These are phyloP conservation scores for Riptortus pedestris DNA, from an alignment of 1,140 invertebrate species.

Conservation along the genomic window DNA sequence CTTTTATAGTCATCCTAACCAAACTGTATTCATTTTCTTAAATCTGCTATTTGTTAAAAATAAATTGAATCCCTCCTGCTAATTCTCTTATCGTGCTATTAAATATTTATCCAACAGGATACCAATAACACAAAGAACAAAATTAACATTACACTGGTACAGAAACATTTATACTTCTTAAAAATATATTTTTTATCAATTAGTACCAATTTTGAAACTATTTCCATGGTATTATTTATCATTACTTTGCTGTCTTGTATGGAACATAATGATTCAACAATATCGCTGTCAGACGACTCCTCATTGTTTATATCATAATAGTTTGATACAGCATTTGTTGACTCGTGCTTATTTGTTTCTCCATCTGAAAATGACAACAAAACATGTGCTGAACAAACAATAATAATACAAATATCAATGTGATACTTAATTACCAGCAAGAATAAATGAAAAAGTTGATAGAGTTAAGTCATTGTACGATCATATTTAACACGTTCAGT, in stretches of 20 bases:
- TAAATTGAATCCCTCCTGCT: too few relatives aligned
- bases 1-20: too few relatives aligned
- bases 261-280: constrained; percentile 46
- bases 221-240: constrained; percentile 64
- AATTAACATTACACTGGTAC: too few relatives aligned
- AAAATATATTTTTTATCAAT: background rate
- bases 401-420: background rate
- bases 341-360: constrained; percentile 25
- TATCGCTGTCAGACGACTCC: constrained; percentile 47
- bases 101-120: too few relatives aligned
- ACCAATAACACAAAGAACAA: too few relatives aligned
- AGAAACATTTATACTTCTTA: too few relatives aligned
- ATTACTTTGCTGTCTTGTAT: constrained; percentile 52
- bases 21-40: too few relatives aligned
- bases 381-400: background rate
- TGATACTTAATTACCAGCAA: background rate
- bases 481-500: too few relatives aligned
- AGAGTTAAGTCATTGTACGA: too few relatives aligned
- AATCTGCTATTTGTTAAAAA: too few relatives aligned
- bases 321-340: constrained; percentile 22
- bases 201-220: constrained; percentile 50
- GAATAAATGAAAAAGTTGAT: background rate
- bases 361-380: constrained; percentile 25
- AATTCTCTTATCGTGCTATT: too few relatives aligned
- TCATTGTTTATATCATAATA: constrained; percentile 41